A percentile compares a stretch with the other conserved stretches of the same genome.
Conservation (phyloP, 2,113 vertebrate genomes). For the Steatornis caripensis region DNA sequence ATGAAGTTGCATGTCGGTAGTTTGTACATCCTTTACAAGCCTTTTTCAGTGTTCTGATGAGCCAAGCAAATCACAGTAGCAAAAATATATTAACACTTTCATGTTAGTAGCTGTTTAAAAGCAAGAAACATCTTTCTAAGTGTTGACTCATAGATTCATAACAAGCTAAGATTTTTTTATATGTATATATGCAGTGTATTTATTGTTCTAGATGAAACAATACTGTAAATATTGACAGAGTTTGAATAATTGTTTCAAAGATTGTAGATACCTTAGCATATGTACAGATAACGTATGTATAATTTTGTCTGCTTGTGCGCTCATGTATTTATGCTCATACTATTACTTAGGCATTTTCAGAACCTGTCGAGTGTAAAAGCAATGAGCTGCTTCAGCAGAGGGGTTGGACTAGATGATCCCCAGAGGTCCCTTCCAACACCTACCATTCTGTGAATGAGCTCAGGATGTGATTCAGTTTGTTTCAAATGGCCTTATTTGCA, state of each 20-base stretch:
- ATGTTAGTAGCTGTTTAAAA: not conserved
- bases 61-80: not conserved
- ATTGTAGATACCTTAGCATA: not conserved
- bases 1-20: too few species aligned
- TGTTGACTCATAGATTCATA: not conserved
- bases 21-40: not conserved
- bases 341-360: not conserved
- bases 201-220: not conserved
- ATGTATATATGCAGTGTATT: not conserved
- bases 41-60: not conserved
- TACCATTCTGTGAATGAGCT: too few species aligned
- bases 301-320: not conserved
- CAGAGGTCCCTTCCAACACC: too few species aligned
- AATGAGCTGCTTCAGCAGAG: not conserved
- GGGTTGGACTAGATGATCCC: too few species aligned
- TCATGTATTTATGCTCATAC: not conserved
- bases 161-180: not conserved
- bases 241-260: not conserved
- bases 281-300: not conserved
- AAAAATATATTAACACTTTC: not conserved
- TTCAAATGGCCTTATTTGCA: not conserved
- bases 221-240: not conserved
- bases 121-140: not conserved
- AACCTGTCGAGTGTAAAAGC: not conserved
- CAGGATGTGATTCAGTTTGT: not conserved